These are phyloP conservation scores for Uropsilus gracilis DNA, from an alignment of 2,113 vertebrate species.

Conservation along the genomic window DNA sequence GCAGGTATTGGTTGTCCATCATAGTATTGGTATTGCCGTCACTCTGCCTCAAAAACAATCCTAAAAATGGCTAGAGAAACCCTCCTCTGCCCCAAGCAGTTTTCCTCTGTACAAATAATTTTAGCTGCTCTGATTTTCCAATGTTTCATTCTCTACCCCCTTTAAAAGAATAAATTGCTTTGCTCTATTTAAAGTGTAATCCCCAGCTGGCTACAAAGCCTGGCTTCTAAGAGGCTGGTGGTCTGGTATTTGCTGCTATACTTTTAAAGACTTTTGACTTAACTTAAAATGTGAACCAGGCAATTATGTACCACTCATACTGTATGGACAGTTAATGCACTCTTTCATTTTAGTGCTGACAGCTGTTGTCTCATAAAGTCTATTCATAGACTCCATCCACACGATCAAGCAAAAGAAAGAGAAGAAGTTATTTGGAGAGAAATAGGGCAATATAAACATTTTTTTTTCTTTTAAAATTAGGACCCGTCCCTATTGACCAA, in stretches of 20 bases:
- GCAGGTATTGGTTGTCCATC: background rate
- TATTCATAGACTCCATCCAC: conserved; percentile 4
- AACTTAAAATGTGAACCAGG: conserved; percentile 83
- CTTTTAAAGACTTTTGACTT: conserved; percentile 82
- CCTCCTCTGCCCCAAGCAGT: background rate
- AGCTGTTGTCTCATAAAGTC: conserved; percentile 82
- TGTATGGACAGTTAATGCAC: conserved; percentile 82
- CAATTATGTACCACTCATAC: conserved; percentile 81
- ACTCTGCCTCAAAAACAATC: background rate
- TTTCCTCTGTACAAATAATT: background rate
- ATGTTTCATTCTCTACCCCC: background rate
- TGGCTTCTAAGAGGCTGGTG: conserved; percentile 41
- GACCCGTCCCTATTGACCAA: conserved; percentile 30
- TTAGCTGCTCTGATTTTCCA: background rate
- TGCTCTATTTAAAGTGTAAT: conserved; percentile 34
- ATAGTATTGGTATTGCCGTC: background rate
- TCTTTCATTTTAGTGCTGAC: conserved; percentile 73
- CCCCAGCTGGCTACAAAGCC: conserved; percentile 78
- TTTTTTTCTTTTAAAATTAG: conserved; percentile 67
- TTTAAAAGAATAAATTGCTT: conserved; percentile 36
- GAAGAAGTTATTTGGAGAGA: conserved; percentile 64
- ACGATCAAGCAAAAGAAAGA: conserved; percentile 71
- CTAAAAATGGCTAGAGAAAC: conserved; percentile 3
- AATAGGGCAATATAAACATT: conserved; percentile 75
- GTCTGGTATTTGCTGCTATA: conserved; percentile 66